A percentile compares a stretch with the other conserved stretches of the same genome.
These are phyloP conservation scores for Lasaia peninsularis DNA, from an alignment of 1,140 invertebrate genomes.

Conservation along the genomic window DNA sequence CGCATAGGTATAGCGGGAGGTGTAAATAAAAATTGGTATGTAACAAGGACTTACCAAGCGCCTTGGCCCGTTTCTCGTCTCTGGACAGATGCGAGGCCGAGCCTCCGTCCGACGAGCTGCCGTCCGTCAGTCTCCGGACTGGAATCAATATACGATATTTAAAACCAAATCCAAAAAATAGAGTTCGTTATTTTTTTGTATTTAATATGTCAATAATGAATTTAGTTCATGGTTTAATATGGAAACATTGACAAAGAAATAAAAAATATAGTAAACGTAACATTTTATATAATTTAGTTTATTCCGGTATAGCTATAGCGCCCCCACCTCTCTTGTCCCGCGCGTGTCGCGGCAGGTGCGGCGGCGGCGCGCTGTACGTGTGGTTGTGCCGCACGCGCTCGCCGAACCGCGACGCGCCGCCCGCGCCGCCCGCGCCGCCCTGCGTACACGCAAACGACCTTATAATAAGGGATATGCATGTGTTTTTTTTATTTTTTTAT, in stretches of 20 bases:
- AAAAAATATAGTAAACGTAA: too few relatives aligned
- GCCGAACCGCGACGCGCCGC: slow-evolving; percentile 27
- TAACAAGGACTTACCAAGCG: slow-evolving; percentile 40
- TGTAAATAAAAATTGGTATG: too few relatives aligned
- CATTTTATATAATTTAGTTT: too few relatives aligned
- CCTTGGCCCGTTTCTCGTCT: slow-evolving; percentile 64
- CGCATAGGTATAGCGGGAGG: too few relatives aligned
- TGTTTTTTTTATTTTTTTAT: too few relatives aligned
- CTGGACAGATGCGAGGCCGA: slow-evolving; percentile 41
- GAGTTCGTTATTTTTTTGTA: too few relatives aligned
- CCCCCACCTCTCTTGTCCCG: slow-evolving; percentile 47
- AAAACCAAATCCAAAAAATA: too few relatives aligned
- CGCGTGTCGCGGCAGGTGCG: slow-evolving; percentile 28
- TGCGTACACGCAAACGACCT: too few relatives aligned
- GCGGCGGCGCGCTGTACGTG: slow-evolving; percentile 59
- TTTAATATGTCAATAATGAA: too few relatives aligned
- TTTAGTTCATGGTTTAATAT: too few relatives aligned
- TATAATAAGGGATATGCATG: too few relatives aligned
- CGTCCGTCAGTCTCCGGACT: slow-evolving; percentile 64
- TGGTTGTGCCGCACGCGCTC: slow-evolving; percentile 62
- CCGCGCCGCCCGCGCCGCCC: not conserved
- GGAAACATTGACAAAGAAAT: too few relatives aligned
- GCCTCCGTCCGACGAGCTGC: slow-evolving; percentile 56
- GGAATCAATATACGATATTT: not conserved
- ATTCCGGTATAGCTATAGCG: not conserved